Conservation (phyloP, 2,888 invertebrate species). For the Mythimna ferrago region DNA sequence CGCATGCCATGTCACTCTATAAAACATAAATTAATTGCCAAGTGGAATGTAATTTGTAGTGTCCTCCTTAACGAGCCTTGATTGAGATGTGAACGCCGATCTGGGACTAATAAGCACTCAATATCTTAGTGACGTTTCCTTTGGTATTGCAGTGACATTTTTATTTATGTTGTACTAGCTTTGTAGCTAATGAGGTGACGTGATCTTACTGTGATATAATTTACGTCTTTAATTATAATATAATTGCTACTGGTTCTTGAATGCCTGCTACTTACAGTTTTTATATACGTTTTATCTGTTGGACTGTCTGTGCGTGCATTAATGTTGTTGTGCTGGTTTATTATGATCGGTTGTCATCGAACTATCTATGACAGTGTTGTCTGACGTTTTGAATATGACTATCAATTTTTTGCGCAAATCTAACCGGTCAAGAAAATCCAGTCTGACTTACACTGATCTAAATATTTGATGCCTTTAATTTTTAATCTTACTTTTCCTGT, state of each 20-base stretch:
- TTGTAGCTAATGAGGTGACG: constrained; percentile 47
- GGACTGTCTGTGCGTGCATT: background rate
- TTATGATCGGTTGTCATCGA: constrained; percentile 38
- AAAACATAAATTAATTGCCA: constrained; percentile 75
- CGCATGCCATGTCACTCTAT: constrained; percentile 68
- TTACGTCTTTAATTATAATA: constrained; percentile 35
- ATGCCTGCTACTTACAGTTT: constrained; percentile 6
- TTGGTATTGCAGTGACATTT: constrained; percentile 42
- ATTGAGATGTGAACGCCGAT: constrained; percentile 70
- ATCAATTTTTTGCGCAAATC: background rate
- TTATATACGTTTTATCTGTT: constrained; percentile 13
- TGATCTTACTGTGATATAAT: constrained; percentile 46
- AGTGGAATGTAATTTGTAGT: constrained; percentile 73
- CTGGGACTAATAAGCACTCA: constrained; percentile 54
- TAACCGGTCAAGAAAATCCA: background rate
- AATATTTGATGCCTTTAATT: background rate
- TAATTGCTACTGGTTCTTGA: constrained; percentile 42
- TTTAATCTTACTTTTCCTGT: background rate
- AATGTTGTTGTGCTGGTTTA: constrained; percentile 29
- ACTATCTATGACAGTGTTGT: constrained; percentile 10
- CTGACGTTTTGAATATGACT: background rate
- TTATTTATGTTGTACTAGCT: constrained; percentile 48
- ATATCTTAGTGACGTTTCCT: constrained; percentile 50
- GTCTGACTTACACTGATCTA: background rate
- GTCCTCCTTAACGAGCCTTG: constrained; percentile 73